Evolutionary conservation across 2,797 vertebrate species (phyloP).

Genomic region (Novumbra hubbsi): DNA sequence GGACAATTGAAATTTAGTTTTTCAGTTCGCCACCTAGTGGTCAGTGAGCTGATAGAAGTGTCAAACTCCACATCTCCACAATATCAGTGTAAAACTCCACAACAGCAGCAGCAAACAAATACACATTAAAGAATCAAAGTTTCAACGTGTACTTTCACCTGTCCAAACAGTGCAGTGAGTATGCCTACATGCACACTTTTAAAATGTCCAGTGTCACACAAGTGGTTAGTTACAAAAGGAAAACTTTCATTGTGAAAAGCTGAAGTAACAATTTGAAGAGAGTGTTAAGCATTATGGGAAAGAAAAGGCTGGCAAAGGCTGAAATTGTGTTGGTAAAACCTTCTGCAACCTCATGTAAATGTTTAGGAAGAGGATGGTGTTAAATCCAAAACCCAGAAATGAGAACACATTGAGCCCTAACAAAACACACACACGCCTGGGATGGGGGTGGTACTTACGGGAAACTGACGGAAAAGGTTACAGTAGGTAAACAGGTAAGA

Average conservation of each 20-base stretch:
- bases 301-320: not conserved
- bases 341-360: not conserved
- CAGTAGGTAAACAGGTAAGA: slow-evolving; percentile 43
- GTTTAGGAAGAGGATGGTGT: not conserved
- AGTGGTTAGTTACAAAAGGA: not conserved
- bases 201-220: not conserved
- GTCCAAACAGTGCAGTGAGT: not conserved
- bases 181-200: not conserved
- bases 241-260: not conserved
- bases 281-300: not conserved
- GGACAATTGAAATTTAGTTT: not conserved
- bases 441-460: slow-evolving; percentile 69
- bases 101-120: not conserved
- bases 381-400: not conserved
- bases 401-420: not conserved
- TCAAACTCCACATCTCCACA: too few species aligned
- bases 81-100: not conserved
- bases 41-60: not conserved
- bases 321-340: not conserved
- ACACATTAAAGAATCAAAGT: not conserved
- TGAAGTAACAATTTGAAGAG: not conserved
- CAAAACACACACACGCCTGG: not conserved
- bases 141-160: not conserved
- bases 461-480: slow-evolving; percentile 72
- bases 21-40: not conserved